Evolutionary conservation across 2,797 vertebrate species (phyloP).

Genomic region (Selene dorsalis): DNA sequence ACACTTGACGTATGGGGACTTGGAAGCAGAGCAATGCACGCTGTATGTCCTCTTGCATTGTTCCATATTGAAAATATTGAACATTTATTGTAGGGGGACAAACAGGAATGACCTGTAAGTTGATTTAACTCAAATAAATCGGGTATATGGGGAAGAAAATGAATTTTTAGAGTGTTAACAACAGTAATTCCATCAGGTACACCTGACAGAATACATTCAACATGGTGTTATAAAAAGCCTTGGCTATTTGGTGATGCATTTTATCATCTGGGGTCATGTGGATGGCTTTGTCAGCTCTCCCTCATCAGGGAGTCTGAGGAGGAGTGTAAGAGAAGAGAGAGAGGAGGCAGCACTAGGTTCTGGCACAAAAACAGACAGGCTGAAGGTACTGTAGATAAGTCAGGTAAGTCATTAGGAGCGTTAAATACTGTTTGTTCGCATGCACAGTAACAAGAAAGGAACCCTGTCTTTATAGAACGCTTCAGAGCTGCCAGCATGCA

Average conservation of each 20-base stretch:
- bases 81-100: not conserved
- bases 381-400: conserved; percentile 54
- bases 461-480: conserved; percentile 50
- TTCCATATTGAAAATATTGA: conserved; percentile 20
- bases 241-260: conserved; percentile 26
- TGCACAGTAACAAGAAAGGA: conserved; percentile 72
- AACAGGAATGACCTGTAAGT: not conserved
- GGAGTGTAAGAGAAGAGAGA: conserved; percentile 51
- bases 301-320: conserved; percentile 14
- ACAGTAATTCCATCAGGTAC: conserved; percentile 14
- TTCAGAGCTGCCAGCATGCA: conserved; percentile 79
- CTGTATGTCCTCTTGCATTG: conserved; percentile 22
- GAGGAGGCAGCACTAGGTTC: conserved; percentile 68
- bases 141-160: not conserved
- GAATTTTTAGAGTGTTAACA: conserved; percentile 19
- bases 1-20: not conserved
- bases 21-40: conserved; percentile 52
- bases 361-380: conserved; percentile 72
- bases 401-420: conserved; percentile 57
- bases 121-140: conserved; percentile 29
- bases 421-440: conserved; percentile 63
- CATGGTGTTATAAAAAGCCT: conserved; percentile 31
- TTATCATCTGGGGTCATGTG: conserved; percentile 27
- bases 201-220: conserved; percentile 44
- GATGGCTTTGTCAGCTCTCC: conserved; percentile 35